Evolutionary conservation across 2,113 vertebrate genomes (phyloP), one percentile per base, ranked within the genome.

Genomic region (Neolamprologus sp.): DNA sequence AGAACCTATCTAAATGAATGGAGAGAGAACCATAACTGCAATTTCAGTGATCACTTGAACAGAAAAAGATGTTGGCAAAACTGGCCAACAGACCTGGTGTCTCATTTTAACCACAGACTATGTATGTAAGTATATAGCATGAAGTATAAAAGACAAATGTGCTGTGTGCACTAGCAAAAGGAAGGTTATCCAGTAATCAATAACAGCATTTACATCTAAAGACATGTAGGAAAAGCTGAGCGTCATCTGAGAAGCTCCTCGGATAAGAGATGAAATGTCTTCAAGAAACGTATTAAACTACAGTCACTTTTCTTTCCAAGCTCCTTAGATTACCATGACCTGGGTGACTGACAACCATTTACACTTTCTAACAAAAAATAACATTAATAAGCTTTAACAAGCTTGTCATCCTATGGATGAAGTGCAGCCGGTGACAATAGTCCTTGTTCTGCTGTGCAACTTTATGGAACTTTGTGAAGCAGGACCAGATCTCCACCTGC

Each of bases 201-300:
- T 73, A 65, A 35, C 17, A 65, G 10, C 31, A 12, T 65, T 65
- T 65, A 65, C 31, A 65, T 65, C 60, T 65, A 65, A 7, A 35
- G 31, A 65, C 31, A 65, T 65, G 60, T 5, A 65, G 31, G 9
- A 65, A 65, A 35, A n/a, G 31, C 17, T 65, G 60, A 65, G 17
- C 9, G 3, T n/a, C 17, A 7, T 63, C 60, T 35, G 31, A 65
- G 17, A 65, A 63, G 31, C 31, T 63, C 4, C 58, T 63, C 16
- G 2, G 58, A 19, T 2, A 2, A 63, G 1, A 63, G 26, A 33
- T 60, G 0, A 60, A 33, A 33, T 17, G 8, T 19, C 57, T 60
- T 60, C 28, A 33, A 60, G 31, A 65, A 65, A 63, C 6, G 17
- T n/a, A 35, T 63, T n/a, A 63, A 63, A 65, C 31, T 63, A 63